Base-by-base conservation (phyloP, 2,113 vertebrate genomes). In the Pheucticus melanocephalus region DNA sequence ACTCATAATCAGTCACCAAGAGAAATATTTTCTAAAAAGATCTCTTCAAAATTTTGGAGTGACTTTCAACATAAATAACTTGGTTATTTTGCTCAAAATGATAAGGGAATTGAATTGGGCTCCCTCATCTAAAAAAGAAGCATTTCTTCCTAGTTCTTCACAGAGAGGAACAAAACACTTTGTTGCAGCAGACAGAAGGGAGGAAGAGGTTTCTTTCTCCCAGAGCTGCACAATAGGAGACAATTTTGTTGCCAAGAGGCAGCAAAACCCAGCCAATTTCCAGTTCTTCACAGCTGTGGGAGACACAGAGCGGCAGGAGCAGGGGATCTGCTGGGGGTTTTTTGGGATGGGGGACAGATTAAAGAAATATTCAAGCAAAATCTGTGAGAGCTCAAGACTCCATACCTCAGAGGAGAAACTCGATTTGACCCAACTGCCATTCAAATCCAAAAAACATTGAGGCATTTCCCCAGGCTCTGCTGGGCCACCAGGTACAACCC, bases 11-110 rank as follows among this genome's bases (percentile, higher is more conserved):
- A 61, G 80, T 31, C 33, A 42, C 33, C 33, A 66, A 65, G 45
- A 53, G 68, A 88, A 92, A 91, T 69, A 81, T 81, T 90, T 84
- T 56, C 82, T 68, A 20, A 31, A 77, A 75, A 45, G 48, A 68
- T 33, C 8, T 71, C 61, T 75, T 82, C 14, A 93, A 44, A 90
- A 86, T 47, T 39, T 8, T 39, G 39, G 54, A 76, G 61, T 51
- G 76, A 48, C 70, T 85, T 90, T 90, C 42, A 86, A 65, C 40
- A n/a, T 50, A 56, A 92, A 39, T 83, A 73, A 70, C 47, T 79
- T 30, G 13, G 23, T 39, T 66, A 50, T 75, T 93, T 85, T 68
- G 33, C 37, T 78, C 60, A 33, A 81, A 77, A 45, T 2, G 9
- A 54, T 42, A 25, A 65, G 21, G 23, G 44, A 66, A 23, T 59